phyloP scores from a whole-genome alignment of 2,113 vertebrate species.

The Phalacrocorax brasilianus region DNA sequence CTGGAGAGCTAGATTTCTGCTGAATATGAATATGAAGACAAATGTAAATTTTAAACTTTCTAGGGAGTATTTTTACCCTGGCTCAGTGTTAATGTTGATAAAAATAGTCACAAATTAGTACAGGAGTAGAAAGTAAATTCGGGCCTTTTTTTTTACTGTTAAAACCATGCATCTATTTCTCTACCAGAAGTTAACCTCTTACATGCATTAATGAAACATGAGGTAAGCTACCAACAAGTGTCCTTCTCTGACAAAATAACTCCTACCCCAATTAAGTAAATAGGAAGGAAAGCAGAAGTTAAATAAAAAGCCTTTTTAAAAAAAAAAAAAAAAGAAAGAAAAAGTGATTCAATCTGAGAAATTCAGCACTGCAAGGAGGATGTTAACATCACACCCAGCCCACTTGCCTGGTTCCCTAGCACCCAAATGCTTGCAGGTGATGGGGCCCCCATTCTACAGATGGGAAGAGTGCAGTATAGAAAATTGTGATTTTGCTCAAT shows the following conservation, averaged over 20 bases:
- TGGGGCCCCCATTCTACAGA: not conserved
- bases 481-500: not conserved
- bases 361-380: not conserved
- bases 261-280: not conserved
- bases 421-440: not conserved
- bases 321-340: not conserved
- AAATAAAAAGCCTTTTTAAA: not conserved
- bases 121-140: constrained; percentile 60
- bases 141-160: not conserved
- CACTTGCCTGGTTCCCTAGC: not conserved
- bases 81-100: constrained; percentile 56
- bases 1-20: constrained; percentile 35
- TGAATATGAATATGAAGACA: constrained; percentile 58
- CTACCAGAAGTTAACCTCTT: constrained; percentile 36
- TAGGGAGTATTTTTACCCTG: constrained; percentile 66
- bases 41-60: constrained; percentile 68
- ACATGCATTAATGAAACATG: not conserved
- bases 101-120: constrained; percentile 70
- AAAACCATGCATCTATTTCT: not conserved
- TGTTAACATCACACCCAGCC: not conserved
- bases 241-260: constrained; percentile 4
- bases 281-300: not conserved
- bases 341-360: not conserved
- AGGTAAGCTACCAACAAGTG: not conserved
- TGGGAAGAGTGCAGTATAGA: not conserved